Evolutionary conservation across 2,797 vertebrate genomes (phyloP).

Genomic region (Siniperca undulata): DNA sequence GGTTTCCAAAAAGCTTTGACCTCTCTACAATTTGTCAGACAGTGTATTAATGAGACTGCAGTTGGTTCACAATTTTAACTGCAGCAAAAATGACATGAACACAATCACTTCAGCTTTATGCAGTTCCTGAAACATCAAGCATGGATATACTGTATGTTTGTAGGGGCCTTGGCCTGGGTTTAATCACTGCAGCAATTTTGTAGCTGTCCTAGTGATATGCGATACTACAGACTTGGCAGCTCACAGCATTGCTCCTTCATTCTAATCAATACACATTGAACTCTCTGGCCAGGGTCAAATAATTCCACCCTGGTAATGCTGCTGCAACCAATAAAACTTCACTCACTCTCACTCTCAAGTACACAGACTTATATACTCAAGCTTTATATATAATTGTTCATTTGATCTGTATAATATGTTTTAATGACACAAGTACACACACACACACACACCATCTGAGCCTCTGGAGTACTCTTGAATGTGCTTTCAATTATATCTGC

Average conservation of each 20-base stretch:
- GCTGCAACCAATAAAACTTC: conserved; percentile 2
- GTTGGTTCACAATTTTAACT: not conserved
- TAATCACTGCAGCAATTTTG: conserved; percentile 62
- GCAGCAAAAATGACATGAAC: not conserved
- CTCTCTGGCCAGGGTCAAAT: conserved; percentile 23
- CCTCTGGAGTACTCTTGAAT: not conserved
- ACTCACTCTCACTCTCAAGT: not conserved
- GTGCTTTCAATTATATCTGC: not conserved
- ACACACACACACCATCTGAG: not conserved
- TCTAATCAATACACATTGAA: conserved; percentile 55
- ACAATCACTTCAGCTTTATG: not conserved
- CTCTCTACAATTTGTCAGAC: not conserved
- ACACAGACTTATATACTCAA: not conserved
- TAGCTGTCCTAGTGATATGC: conserved; percentile 48
- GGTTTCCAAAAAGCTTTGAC: not conserved
- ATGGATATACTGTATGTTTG: not conserved
- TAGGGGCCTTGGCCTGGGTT: not conserved
- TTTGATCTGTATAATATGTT: not conserved
- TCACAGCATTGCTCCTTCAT: conserved; percentile 15
- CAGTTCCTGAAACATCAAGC: not conserved
- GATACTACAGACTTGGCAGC: conserved; percentile 51
- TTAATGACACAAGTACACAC: conserved; percentile 18
- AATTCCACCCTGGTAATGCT: conserved; percentile 15
- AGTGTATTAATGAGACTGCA: too few species aligned
- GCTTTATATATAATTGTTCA: not conserved